Base-by-base conservation (phyloP, 2,113 vertebrate species). In the Plecotus auritus region DNA sequence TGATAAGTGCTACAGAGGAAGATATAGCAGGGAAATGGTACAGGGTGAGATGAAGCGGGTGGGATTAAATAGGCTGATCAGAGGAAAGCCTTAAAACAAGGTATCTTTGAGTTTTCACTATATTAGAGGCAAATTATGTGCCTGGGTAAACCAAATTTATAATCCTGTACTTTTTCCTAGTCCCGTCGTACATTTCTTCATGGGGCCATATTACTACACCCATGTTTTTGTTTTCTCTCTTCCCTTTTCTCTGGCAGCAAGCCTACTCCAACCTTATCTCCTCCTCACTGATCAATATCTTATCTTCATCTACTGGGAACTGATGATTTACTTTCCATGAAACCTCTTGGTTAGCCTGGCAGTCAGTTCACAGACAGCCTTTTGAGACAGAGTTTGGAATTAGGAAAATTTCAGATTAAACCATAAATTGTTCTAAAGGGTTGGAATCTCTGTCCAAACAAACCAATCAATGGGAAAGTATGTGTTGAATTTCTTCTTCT, bases 271-370 rank as follows among this genome's bases (percentile, higher is more conserved):
- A 87, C 12, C 12, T 40, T 73, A 45, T 30, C 49, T 1, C 5
- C 6, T 73, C 17, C 32, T 64, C 87, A 90, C 37, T 70, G 16
- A 80, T 89, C 10, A 13, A 11, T 85, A 92, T 78, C 72, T 94
- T 96, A 80, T 83, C 59, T 95, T 78, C 69, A 74, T 84, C 32
- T 92, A 80, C 37, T 47, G 42, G 30, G 37, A 96, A 74, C 35
- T 91, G 28, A 26, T 87, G 42, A 13, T 81, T 93, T 94, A 49
- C 8, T 84, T 64, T 85, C 28, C 74, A 56, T 45, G 77, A 70
- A 28, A 37, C 14, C 17, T 95, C 64, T 59, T 56, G 64, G 56
- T 77, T 35, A 85, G 20, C 17, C 47, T 32, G 16, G 35, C n/a
- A 88, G 40, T 80, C 40, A 35, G 35, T 92, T 93, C 23, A 88